phyloP scores from a whole-genome alignment of 2,113 vertebrate species.

The Hyperopisus bebe region DNA sequence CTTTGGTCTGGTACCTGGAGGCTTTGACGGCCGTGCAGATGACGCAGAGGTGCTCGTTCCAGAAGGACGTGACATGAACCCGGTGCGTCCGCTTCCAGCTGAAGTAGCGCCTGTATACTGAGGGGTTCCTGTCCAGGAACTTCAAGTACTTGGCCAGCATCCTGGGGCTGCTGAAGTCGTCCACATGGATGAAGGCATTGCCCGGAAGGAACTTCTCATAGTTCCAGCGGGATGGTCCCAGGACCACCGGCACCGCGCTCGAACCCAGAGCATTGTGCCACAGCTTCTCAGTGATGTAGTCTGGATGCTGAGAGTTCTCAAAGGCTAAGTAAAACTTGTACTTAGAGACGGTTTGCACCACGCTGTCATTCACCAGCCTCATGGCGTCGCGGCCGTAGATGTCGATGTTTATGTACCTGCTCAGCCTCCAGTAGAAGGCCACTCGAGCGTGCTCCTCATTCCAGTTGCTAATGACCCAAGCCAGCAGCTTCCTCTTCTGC shows the following conservation, averaged over 20 bases:
- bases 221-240: slow-evolving; percentile 76
- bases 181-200: slow-evolving; percentile 83
- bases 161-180: slow-evolving; percentile 72
- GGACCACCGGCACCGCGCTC: slow-evolving; percentile 74
- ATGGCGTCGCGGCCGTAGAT: slow-evolving; percentile 65
- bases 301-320: slow-evolving; percentile 84
- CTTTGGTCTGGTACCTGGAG: slow-evolving; percentile 49
- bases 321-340: slow-evolving; percentile 94
- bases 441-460: slow-evolving; percentile 72
- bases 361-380: slow-evolving; percentile 44
- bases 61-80: slow-evolving; percentile 65
- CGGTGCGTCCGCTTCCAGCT: slow-evolving; percentile 71
- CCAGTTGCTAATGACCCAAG: slow-evolving; percentile 93
- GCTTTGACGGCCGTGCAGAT: slow-evolving; percentile 62
- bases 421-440: slow-evolving; percentile 67
- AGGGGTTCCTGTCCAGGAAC: slow-evolving; percentile 63
- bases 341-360: slow-evolving; percentile 59
- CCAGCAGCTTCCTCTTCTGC: slow-evolving; percentile 64
- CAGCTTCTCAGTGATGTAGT: slow-evolving; percentile 93
- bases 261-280: slow-evolving; percentile 79
- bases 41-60: slow-evolving; percentile 78
- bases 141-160: slow-evolving; percentile 75
- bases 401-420: slow-evolving; percentile 66
- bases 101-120: slow-evolving; percentile 66
- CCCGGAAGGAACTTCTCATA: slow-evolving; percentile 83